phyloP scores from a whole-genome alignment of 2,113 vertebrate genomes.

The Astatoreochromis straeleni region DNA sequence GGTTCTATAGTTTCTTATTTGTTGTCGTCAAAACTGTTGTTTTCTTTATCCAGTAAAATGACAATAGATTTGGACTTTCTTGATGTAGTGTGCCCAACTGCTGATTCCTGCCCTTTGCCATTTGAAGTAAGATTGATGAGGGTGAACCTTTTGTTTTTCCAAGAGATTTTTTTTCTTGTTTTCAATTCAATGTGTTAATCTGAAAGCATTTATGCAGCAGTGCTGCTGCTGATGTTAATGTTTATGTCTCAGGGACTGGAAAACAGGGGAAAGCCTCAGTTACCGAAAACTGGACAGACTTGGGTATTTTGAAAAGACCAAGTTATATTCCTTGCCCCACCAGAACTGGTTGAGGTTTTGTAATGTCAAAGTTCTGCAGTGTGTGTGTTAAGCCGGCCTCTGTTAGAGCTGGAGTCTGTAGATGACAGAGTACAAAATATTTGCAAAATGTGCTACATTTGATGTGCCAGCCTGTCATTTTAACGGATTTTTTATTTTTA shows the following conservation, averaged over 20 bases:
- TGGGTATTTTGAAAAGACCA: neutral
- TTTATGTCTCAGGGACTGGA: neutral
- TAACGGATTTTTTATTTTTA: neutral
- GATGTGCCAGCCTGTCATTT: neutral
- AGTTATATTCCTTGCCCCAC: neutral
- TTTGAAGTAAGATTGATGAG: neutral
- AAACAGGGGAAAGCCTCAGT: neutral
- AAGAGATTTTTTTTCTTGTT: neutral
- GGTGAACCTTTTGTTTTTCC: neutral
- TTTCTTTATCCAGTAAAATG: neutral
- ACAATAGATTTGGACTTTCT: neutral
- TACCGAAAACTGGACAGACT: neutral
- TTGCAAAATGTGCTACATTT: neutral
- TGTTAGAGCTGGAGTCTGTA: neutral
- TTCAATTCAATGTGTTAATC: neutral
- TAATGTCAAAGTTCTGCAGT: neutral
- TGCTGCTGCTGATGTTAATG: neutral
- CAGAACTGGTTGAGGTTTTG: neutral
- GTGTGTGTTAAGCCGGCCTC: neutral
- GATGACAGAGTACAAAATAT: neutral
- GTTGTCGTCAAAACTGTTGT: neutral
- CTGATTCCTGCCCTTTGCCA: neutral
- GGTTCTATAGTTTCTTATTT: neutral
- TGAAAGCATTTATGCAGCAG: neutral
- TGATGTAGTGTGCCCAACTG: neutral